These are phyloP conservation scores for Collichthys lucidus DNA, from an alignment of 2,113 vertebrate species.

Conservation along the genomic window DNA sequence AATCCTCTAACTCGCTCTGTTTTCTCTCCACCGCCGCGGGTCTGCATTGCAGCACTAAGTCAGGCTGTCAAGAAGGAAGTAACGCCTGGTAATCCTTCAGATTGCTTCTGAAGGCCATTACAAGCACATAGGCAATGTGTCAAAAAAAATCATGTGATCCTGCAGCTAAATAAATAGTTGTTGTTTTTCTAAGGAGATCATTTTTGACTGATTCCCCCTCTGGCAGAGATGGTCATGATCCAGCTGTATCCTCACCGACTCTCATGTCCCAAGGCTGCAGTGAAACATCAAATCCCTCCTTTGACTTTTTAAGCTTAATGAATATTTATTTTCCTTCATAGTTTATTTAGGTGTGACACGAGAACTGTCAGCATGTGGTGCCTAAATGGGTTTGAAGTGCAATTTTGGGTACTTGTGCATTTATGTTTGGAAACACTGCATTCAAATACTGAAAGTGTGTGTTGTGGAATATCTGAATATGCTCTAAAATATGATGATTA, in stretches of 20 bases:
- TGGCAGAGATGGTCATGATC: neutral
- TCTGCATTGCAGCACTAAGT: constrained; percentile 62
- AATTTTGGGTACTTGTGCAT: neutral
- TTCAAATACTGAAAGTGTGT: neutral
- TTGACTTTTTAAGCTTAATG: neutral
- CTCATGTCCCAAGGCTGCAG: neutral
- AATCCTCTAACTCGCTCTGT: constrained; percentile 36
- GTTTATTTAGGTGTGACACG: neutral
- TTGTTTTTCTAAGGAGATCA: neutral
- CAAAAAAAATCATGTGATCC: constrained; percentile 10
- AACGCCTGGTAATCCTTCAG: constrained; percentile 28
- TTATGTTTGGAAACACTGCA: neutral
- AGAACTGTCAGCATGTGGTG: neutral
- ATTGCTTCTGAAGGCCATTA: constrained; percentile 27
- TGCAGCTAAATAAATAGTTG: constrained; percentile 35
- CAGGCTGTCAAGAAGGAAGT: constrained; percentile 35
- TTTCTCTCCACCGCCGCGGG: constrained; percentile 14
- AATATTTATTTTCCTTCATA: neutral
- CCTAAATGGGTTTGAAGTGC: neutral
- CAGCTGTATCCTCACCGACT: neutral
- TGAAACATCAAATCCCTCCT: neutral
- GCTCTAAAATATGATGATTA: neutral
- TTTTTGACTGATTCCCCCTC: neutral
- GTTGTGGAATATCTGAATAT: neutral
- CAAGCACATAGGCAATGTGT: constrained; percentile 2